Percentiles rank a stretch among this genome's conserved stretches.
These are phyloP conservation scores for Heliconius melpomene DNA, from an alignment of 1,140 invertebrate species.

Conservation along the genomic window DNA sequence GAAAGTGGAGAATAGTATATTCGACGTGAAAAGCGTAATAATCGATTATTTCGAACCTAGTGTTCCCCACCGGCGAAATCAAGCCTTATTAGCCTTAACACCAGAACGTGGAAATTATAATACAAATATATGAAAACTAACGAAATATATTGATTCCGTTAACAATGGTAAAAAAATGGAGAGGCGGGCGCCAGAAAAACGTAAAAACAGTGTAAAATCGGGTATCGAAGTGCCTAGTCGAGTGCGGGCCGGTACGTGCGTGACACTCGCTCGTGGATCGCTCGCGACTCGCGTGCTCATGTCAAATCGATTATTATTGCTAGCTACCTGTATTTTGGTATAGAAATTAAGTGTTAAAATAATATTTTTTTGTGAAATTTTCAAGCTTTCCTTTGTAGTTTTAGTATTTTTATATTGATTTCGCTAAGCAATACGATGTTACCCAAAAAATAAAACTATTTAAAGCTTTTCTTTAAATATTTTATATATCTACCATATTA, in stretches of 20 bases:
- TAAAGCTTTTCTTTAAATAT: too few species aligned
- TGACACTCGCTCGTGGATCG: conserved; percentile 64
- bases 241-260: conserved; percentile 59
- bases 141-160: conserved; percentile 21
- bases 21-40: too few species aligned
- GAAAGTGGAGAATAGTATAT: too few species aligned
- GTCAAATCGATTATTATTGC: conserved; percentile 63
- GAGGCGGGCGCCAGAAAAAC: conserved; percentile 55
- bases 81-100: too few species aligned
- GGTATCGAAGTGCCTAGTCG: conserved; percentile 40
- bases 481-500: too few species aligned
- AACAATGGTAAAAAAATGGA: conserved; percentile 53
- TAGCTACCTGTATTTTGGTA: not conserved
- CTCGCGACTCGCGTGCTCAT: conserved; percentile 52
- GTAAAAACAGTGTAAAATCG: conserved; percentile 59
- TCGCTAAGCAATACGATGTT: too few species aligned
- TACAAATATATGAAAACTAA: not conserved
- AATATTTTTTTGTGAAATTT: not conserved
- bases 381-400: not conserved
- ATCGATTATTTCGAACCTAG: too few species aligned
- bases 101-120: too few species aligned
- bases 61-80: too few species aligned
- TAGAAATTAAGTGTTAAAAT: not conserved
- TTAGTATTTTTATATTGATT: not conserved
- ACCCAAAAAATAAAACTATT: too few species aligned